Base-by-base conservation (phyloP, 2,113 vertebrate genomes). In the Corvus cornix region DNA sequence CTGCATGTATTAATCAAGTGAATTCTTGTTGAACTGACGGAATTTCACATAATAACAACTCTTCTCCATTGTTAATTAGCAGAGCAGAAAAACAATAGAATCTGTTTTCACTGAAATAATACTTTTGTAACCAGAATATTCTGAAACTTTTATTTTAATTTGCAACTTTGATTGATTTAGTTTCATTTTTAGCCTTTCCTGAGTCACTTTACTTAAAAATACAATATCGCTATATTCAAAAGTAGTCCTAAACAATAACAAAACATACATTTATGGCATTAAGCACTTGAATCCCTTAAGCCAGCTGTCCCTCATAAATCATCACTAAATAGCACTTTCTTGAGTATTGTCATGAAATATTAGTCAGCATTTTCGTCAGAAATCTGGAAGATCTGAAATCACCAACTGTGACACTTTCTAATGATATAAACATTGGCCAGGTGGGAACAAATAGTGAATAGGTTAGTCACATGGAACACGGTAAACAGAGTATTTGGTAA, bases 1-100 rank as follows among this genome's bases (percentile, higher is more conserved):
- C 78, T 94, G 59, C 87, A 84, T 86, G 63, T 86, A 91, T 95
- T 96, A 93, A 94, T 96, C 78, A 90, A 95, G 39, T 52, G 67
- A 95, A 90, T 96, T 96, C 84, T 96, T 85, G 39, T 93, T 84
- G 69, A 96, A 90, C 55, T 91, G 90, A 49, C 1, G 4, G 43
- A 90, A 73, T 95, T 94, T 84, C 75, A 74, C 69, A 86, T 77
- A 95, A 89, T 92, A 88, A 85, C 48, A 66, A 74, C 17, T 86
- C 17, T 94, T 90, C 74, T 70, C 67, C 48, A 58, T 67, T 93
- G 67, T 87, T 93, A 91, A 87, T 94, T 94, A 90, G 46, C 23
- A 86, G 23, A 90, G 39, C 17, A 77, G 46, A 66, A 85, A 91
- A 96, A 82, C 35, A 21, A 84, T 17, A 58, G 15, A 94, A 88